These are phyloP conservation scores for Cyrtonyx montezumae DNA, from an alignment of 2,113 vertebrate genomes.

Conservation along the genomic window DNA sequence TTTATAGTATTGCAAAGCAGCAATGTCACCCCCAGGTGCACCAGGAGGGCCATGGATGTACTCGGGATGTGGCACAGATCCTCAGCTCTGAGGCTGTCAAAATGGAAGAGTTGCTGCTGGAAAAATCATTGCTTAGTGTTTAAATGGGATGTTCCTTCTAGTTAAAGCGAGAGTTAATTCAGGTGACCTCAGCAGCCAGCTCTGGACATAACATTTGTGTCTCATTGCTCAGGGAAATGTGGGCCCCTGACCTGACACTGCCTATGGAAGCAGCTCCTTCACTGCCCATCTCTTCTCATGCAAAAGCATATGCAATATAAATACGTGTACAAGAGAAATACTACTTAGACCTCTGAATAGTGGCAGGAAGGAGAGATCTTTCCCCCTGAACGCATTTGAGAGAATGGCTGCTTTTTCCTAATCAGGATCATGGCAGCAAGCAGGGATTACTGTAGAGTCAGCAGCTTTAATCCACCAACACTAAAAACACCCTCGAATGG, in stretches of 20 bases:
- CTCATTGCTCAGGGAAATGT: neutral
- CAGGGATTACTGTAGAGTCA: slow-evolving; percentile 19
- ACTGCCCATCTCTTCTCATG: neutral
- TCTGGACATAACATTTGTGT: neutral
- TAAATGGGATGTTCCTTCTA: neutral
- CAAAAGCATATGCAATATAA: neutral
- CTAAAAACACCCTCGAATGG: slow-evolving; percentile 43
- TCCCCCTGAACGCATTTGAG: neutral
- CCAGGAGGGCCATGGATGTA: neutral
- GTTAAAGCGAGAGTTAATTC: neutral
- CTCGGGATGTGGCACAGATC: neutral
- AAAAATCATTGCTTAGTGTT: fast-evolving
- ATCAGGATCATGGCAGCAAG: neutral
- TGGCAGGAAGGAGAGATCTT: neutral
- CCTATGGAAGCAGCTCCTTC: fast-evolving
- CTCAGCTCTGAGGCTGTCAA: neutral
- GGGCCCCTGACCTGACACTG: neutral
- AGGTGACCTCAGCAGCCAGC: neutral
- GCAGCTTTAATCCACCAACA: slow-evolving; percentile 27
- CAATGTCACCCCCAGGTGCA: neutral
- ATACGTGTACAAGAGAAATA: neutral
- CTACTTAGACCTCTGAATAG: neutral
- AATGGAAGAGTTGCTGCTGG: neutral
- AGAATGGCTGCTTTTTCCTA: neutral
- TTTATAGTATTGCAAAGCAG: neutral